phyloP scores from a whole-genome alignment of 2,888 invertebrate species.

The Sturmia bella region DNA sequence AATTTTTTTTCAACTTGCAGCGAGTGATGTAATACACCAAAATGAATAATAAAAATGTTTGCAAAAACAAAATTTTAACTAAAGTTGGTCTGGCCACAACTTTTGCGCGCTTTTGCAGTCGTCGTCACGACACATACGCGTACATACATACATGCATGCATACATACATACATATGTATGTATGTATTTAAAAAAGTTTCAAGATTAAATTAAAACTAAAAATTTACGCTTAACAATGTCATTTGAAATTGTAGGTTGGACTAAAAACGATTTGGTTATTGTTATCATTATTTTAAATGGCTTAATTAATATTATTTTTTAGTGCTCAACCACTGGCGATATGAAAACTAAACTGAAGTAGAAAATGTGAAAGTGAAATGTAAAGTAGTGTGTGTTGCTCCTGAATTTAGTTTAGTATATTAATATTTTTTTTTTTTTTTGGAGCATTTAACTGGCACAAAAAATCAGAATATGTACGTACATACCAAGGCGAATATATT shows the following conservation, averaged over 20 bases:
- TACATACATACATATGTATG: neutral
- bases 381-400: neutral
- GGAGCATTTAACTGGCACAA: too few species aligned
- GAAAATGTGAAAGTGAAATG: neutral
- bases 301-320: conserved; percentile 17
- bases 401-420: too few species aligned
- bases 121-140: neutral
- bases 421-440: too few species aligned
- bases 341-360: neutral
- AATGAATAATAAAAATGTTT: conserved; percentile 21
- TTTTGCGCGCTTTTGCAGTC: conserved; percentile 32
- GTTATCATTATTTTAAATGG: conserved; percentile 5
- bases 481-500: too few species aligned
- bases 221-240: conserved; percentile 46
- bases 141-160: neutral
- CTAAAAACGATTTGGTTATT: conserved; percentile 20
- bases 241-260: conserved; percentile 47
- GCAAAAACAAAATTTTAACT: conserved; percentile 10
- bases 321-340: neutral
- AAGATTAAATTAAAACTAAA: conserved; percentile 47
- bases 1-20: neutral
- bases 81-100: neutral
- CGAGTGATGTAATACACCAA: conserved; percentile 51
- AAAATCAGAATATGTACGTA: too few species aligned
- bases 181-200: conserved; percentile 24